Conservation (phyloP, 2,888 invertebrate genomes). For the Drosophila nr. fundita region DNA sequence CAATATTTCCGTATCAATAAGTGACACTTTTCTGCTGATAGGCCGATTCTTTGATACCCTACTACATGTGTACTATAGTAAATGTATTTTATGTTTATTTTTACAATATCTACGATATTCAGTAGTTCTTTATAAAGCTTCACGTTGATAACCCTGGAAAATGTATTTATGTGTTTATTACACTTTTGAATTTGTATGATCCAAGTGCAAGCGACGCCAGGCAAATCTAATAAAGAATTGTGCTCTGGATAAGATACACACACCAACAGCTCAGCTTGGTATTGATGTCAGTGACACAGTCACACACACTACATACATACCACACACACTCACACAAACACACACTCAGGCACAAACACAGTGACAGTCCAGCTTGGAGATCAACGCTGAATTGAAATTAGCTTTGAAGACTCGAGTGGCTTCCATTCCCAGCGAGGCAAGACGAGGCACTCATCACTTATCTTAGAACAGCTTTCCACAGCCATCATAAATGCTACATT, state of each 20-base stretch:
- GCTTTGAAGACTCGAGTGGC: conserved; percentile 29
- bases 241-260: conserved; percentile 31
- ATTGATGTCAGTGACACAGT: conserved; percentile 77
- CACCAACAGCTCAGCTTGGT: conserved; percentile 33
- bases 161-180: conserved; percentile 38
- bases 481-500: conserved; percentile 31
- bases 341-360: conserved; percentile 18
- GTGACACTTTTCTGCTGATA: background rate
- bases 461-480: conserved; percentile 48
- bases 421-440: conserved; percentile 24
- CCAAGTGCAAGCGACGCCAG: conserved; percentile 54
- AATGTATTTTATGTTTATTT: background rate
- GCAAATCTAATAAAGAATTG: conserved; percentile 59
- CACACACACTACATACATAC: conserved; percentile 26
- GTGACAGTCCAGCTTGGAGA: conserved; percentile 11
- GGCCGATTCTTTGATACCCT: conserved; percentile 13
- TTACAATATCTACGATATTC: background rate
- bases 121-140: conserved; percentile 11
- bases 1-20: conserved; percentile 39
- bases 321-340: conserved; percentile 30
- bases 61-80: background rate
- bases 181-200: conserved; percentile 46
- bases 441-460: conserved; percentile 23
- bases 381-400: conserved; percentile 55
- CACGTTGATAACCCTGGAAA: conserved; percentile 54